Base-by-base conservation (phyloP, 1,140 invertebrate genomes). In the Dryas iulia region DNA sequence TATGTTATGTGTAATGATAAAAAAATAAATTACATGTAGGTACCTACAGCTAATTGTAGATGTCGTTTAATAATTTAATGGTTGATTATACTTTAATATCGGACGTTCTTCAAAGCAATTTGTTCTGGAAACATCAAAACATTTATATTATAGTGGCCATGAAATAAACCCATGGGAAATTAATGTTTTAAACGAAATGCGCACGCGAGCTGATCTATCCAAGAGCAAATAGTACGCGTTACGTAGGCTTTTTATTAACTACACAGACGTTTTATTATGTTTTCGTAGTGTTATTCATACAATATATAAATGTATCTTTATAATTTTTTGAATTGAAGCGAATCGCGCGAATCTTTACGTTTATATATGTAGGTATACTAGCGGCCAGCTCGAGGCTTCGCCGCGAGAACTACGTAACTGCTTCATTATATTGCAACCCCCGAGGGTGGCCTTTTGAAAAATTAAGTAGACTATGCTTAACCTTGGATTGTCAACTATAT, bases 141-240 rank as follows among this genome's bases (percentile, higher is more conserved):
- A 18, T 0, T 8, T 47, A 21, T 47, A 47, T 10, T 31, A 31
- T 47, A 21, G 39, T 47, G 39, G 23, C 39, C 39, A 62, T 62
- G 59, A 62, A 52, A 53, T 30, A 23, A 61, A 39, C 62, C 61
- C 54, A 57, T 31, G 25, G 52, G 54, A 35, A 57, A 57, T 39
- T 65, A 65, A 23, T 33, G 31, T 33, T 21, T 65, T 21, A 65
- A 65, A 56, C 30, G 59, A 28, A 54, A 28, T 21, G 31, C 14
- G 33, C 62, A 65, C 62, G 62, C 62, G 24, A 39, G 28, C 28
- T 11, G 18, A 65, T 65, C 31, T 26, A 39, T 65, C 33, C 25
- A 28, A 12, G 59, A 21, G 24, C 39, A n/a, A 62, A 33, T 39
- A 53, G 35, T 28, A 62, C n/a, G n/a, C n/a, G n/a, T n/a, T n/a